Evolutionary conservation across 2,113 vertebrate species (phyloP), one percentile per base, ranked within the genome.

Genomic region (Ammodytes marinus): DNA sequence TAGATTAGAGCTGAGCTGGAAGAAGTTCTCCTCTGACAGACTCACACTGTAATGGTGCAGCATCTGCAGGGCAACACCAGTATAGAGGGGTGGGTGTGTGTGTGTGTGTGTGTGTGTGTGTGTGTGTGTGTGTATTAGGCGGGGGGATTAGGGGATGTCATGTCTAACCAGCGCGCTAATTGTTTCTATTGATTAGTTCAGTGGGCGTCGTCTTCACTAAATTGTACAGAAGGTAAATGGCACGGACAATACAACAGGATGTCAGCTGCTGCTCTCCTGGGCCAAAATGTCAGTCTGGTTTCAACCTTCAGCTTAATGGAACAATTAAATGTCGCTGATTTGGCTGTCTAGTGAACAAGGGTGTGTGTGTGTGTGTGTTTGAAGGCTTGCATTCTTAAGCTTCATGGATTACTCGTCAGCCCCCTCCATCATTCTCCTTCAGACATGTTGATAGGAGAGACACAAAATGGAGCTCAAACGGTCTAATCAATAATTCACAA

Each of bases 11-110:
- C 92, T 90, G 69, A 96, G 83, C 60, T 92, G 93, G 85, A 96
- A 95, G 69, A 96, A 90, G 54, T 95, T 95, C 17, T 96, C 95
- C 74, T 96, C 95, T 0, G 89, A 94, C 17, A 95, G 90, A 72
- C 86, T 82, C 14, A 95, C 76, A 6, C 84, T 85, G 71, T 93
- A 95, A n/a, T 92, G 88, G 0, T 49, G 69, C 71, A 96, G 91
- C 72, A 96, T 92, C 96, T 96, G 89, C 39, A 63, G 64, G 88
- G 71, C 71, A 0, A 82, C 59, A 19, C 17, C 37, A 52, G 35
- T 10, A 77, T 13, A 35, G 4, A 45, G 9, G 57, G 15, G 45
- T 19, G 27, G n/a, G 15, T 49, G 6, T 42, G 35, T 27, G 53
- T 71, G n/a, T 72, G 43, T 67, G 17, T 72, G 49, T 72, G 58